These are phyloP conservation scores for Nothoprocta pentlandii DNA, from an alignment of 2,113 vertebrate genomes.

Conservation along the genomic window DNA sequence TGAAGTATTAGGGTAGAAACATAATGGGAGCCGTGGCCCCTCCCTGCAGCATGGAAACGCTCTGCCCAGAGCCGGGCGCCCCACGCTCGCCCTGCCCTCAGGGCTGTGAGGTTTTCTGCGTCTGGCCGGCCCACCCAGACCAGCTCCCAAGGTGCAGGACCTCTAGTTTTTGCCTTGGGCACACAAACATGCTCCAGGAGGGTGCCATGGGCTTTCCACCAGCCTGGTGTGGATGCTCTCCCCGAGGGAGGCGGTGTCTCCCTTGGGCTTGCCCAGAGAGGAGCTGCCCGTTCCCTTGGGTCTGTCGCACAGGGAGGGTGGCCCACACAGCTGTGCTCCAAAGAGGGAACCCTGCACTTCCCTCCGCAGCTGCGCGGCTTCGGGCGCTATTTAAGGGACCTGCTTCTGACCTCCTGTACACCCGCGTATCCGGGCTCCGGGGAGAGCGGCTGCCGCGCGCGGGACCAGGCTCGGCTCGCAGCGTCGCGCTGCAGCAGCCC, in stretches of 20 bases:
- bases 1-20: background rate
- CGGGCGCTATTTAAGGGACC: background rate
- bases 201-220: background rate
- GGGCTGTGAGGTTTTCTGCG: accelerated
- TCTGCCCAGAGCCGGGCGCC: no score
- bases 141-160: background rate
- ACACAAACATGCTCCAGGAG: background rate
- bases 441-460: background rate
- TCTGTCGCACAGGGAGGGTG: accelerated
- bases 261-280: background rate
- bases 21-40: accelerated
- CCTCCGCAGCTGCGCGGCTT: background rate
- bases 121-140: background rate
- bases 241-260: background rate
- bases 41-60: background rate
- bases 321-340: background rate
- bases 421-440: background rate
- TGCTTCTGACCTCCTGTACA: background rate
- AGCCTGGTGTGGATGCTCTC: background rate
- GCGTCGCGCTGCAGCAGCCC: background rate
- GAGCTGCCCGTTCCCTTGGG: background rate
- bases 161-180: background rate
- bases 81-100: background rate
- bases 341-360: background rate
- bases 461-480: background rate